These are phyloP conservation scores for Scyliorhinus canicula DNA, from an alignment of 2,797 vertebrate species.

Conservation along the genomic window DNA sequence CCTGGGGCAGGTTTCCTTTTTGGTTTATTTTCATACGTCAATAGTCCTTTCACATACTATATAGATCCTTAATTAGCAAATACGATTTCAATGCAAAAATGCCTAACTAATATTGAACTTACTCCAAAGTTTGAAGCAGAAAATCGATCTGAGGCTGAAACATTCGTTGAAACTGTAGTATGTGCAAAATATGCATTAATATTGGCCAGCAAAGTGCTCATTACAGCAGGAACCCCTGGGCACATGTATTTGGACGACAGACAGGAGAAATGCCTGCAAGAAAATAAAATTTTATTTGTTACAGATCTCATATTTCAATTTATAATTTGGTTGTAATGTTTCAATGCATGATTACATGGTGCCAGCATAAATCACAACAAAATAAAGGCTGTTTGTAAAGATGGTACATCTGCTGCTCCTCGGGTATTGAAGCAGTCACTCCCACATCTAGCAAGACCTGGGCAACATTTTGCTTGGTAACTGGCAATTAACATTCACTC, in stretches of 20 bases:
- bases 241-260: slow-evolving; percentile 97
- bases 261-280: slow-evolving; percentile 88
- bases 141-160: slow-evolving; percentile 90
- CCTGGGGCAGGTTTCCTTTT: background rate
- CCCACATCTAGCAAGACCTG: too few species aligned
- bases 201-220: slow-evolving; percentile 92
- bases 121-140: slow-evolving; percentile 96
- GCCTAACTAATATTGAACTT: slow-evolving; percentile 48
- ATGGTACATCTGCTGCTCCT: background rate
- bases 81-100: background rate
- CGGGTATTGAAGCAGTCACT: too few species aligned
- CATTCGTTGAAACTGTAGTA: slow-evolving; percentile 79
- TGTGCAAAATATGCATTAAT: slow-evolving; percentile 97
- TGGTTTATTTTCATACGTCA: background rate
- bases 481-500: too few species aligned
- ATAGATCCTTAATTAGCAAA: background rate
- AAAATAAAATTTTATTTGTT: slow-evolving; percentile 44
- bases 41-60: background rate
- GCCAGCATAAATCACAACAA: background rate
- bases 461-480: too few species aligned
- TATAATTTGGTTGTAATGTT: background rate
- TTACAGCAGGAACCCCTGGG: slow-evolving; percentile 88
- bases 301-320: background rate
- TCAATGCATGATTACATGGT: background rate
- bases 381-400: background rate